phyloP scores from a whole-genome alignment of 2,113 vertebrate genomes.

The Antennarius striatus region DNA sequence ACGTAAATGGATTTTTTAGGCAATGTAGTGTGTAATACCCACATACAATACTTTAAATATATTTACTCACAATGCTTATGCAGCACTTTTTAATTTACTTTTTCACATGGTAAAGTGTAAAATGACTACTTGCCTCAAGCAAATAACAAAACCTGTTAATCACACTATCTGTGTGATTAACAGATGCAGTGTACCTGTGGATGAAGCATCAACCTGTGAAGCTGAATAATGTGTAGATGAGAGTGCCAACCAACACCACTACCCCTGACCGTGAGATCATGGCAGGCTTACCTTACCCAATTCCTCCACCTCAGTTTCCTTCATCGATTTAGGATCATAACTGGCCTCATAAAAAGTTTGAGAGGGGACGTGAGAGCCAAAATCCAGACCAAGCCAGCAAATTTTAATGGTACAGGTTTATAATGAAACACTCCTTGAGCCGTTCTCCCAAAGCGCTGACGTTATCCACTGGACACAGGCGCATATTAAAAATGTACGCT shows the following conservation, averaged over 20 bases:
- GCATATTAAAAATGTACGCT: conserved; percentile 69
- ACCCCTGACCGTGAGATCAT: conserved; percentile 46
- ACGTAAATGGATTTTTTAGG: no score
- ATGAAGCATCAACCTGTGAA: no score
- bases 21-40: neutral
- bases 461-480: conserved; percentile 74
- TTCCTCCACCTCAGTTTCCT: conserved; percentile 51
- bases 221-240: no score
- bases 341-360: conserved; percentile 47
- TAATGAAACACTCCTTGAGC: conserved; percentile 80
- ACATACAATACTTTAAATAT: neutral
- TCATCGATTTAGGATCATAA: conserved; percentile 68
- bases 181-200: no score
- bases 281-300: conserved; percentile 42
- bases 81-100: no score
- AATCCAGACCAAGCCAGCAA: conserved; percentile 60
- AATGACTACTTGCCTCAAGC: no score
- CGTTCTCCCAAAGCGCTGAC: conserved; percentile 76
- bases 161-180: no score
- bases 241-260: conserved; percentile 10
- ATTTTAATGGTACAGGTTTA: conserved; percentile 76
- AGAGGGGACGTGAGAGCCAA: conserved; percentile 63
- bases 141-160: no score
- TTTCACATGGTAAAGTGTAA: no score
- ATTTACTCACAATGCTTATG: neutral